Evolutionary conservation across 2,113 vertebrate species (phyloP).

Genomic region (Azemiops feae): DNA sequence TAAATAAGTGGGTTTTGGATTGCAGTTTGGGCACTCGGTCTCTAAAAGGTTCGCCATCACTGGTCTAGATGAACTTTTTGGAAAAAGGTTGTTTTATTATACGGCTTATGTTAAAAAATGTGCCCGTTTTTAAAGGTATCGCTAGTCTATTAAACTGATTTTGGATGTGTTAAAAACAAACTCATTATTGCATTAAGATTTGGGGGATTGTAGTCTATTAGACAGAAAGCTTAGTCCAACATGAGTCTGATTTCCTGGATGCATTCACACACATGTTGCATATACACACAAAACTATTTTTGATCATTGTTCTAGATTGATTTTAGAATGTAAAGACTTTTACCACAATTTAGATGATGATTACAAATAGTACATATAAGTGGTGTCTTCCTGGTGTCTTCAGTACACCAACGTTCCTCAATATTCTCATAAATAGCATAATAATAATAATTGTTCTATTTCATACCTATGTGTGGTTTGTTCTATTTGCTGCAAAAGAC

Average conservation of each 20-base stretch:
- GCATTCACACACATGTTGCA: neutral
- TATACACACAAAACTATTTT: neutral
- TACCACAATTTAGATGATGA: neutral
- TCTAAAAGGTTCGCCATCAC: too few species aligned
- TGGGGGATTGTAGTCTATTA: neutral
- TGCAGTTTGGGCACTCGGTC: too few species aligned
- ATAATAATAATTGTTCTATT: neutral
- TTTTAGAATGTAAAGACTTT: neutral
- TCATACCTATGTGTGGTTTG: neutral
- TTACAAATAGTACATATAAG: neutral
- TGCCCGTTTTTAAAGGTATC: neutral
- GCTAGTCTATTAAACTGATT: neutral
- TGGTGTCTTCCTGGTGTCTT: neutral
- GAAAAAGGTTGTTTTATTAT: neutral
- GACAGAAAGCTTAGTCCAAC: neutral
- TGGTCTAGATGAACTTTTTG: neutral
- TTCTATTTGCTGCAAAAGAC: neutral
- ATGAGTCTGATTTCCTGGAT: neutral
- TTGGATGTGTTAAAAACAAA: neutral
- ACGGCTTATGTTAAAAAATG: neutral
- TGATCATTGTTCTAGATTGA: neutral
- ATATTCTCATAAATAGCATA: neutral
- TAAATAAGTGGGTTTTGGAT: too few species aligned
- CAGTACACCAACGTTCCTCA: neutral
- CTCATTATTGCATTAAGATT: neutral